Base-by-base conservation (phyloP, 2,113 vertebrate species). In the Perccottus glenii region DNA sequence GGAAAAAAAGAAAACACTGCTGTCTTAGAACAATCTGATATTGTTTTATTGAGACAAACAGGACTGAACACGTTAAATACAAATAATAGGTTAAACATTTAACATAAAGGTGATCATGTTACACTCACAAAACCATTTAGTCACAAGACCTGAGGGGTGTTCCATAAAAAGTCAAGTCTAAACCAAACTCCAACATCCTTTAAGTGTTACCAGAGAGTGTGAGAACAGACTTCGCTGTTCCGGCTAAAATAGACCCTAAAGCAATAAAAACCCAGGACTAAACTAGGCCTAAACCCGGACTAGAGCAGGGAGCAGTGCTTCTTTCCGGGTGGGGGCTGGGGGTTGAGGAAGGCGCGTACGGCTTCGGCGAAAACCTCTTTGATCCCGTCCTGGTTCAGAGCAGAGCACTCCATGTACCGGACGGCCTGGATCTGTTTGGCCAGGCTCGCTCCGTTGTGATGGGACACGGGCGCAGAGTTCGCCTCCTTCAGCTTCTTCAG, bases 321-420 rank as follows among this genome's bases (percentile, higher is more conserved):
- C 86, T 95, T 96, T 67, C 51, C 69, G 74, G 90, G 90, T 67
- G 88, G 16, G 0, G 95, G 95, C 40, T 77, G 78, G 0, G 96
- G 96, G 92, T 95, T 96, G 82, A 99, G 94, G 76, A 94, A 95
- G 1, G 96, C 93, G 42, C 94, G 78, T 60, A 97, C 95, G 0
- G 95, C 94, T 77, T 99, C 95, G 0, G 87, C 81, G 45, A 98
- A 99, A 83, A 99, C 96, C 61, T 97, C 95, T 80, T 98, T 97
- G 80, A 99, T 96, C 57, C 97, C 96, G 7, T 98, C 96, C 90
- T 98, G 96, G 87, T 95, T 95, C 71, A 98, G 93, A 0, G 96
- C 95, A 0, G 97, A 99, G 73, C 97, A 99, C 90, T 99, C 96
- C 88, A 98, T 83, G 93, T 99, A 98, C 77, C 94, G 94, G 77